Evolutionary conservation across 2,888 invertebrate species (phyloP).

Genomic region (Griposia aprilina): DNA sequence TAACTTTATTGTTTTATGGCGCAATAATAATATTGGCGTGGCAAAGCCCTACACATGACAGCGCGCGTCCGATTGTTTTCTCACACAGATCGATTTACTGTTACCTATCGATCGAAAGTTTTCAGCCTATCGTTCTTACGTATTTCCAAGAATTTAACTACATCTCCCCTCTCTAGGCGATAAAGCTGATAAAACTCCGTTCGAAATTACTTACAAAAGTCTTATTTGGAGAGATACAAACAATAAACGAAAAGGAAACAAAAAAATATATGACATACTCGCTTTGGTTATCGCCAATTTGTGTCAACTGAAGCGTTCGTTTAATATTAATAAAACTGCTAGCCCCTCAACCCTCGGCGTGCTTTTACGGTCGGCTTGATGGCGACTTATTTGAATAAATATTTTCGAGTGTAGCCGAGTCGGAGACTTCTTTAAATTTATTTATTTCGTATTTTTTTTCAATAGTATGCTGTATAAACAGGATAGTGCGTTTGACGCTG

Average conservation of each 20-base stretch:
- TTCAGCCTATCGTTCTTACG: constrained; percentile 25
- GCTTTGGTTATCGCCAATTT: constrained; percentile 89
- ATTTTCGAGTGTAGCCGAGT: constrained; percentile 83
- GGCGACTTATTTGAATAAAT: constrained; percentile 90
- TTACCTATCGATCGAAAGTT: constrained; percentile 36
- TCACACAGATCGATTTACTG: constrained; percentile 82
- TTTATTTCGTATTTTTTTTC: constrained; percentile 83
- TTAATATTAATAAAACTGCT: constrained; percentile 90
- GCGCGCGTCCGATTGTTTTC: constrained; percentile 78
- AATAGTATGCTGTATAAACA: constrained; percentile 66
- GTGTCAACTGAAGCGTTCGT: constrained; percentile 89
- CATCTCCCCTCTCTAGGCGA: background rate
- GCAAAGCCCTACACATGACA: constrained; percentile 68
- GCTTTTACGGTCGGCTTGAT: constrained; percentile 89
- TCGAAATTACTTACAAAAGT: constrained; percentile 60
- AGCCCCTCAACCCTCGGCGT: constrained; percentile 87
- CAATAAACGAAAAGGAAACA: constrained; percentile 79
- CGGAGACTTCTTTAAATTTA: constrained; percentile 80
- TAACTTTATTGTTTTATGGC: constrained; percentile 80
- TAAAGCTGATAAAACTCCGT: constrained; percentile 30
- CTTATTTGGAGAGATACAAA: constrained; percentile 77
- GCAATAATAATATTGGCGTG: constrained; percentile 81
- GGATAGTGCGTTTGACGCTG: constrained; percentile 68
- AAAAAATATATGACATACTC: constrained; percentile 83
- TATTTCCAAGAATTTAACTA: constrained; percentile 9